Percentiles rank a stretch among this genome's conserved stretches.
These are phyloP conservation scores for Nasonia longicornis DNA, from an alignment of 1,140 invertebrate genomes.

Conservation along the genomic window DNA sequence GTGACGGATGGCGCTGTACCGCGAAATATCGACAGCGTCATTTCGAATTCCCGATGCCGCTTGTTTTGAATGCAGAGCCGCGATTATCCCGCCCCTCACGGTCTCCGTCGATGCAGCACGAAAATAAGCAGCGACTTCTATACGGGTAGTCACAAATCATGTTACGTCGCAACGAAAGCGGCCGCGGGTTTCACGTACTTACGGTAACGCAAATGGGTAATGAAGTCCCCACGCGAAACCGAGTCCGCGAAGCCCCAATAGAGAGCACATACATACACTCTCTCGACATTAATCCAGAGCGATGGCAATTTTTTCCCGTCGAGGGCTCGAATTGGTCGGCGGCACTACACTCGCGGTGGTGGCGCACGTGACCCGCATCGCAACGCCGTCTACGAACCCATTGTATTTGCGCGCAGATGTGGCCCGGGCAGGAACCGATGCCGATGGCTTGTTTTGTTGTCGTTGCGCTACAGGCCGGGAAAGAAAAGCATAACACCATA, in stretches of 20 bases:
- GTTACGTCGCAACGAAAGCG: not conserved
- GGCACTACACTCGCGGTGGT: conserved; percentile 2
- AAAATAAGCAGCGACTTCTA: not conserved
- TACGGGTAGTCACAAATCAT: not conserved
- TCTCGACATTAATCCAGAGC: conserved; percentile 40
- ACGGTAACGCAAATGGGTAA: conserved; percentile 12
- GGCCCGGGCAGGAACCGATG: conserved; percentile 21
- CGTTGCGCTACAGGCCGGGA: not conserved
- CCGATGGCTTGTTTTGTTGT: not conserved
- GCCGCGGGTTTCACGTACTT: not conserved
- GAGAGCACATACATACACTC: not conserved
- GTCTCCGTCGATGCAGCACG: too few relatives aligned
- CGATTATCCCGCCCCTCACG: too few relatives aligned
- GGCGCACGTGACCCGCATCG: conserved; percentile 47
- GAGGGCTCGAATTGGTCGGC: conserved; percentile 19
- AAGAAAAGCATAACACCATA: not conserved
- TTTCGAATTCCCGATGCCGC: too few relatives aligned
- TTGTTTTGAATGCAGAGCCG: not conserved
- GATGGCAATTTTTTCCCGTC: conserved; percentile 39
- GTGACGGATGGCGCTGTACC: conserved; percentile 48
- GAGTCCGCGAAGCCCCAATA: not conserved
- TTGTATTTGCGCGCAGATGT: conserved; percentile 46
- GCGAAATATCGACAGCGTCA: not conserved
- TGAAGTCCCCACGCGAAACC: conserved; percentile 8
- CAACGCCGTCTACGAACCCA: conserved; percentile 36